Evolutionary conservation across 2,888 invertebrate species (phyloP).

Genomic region (Siphlonurus alternatus): DNA sequence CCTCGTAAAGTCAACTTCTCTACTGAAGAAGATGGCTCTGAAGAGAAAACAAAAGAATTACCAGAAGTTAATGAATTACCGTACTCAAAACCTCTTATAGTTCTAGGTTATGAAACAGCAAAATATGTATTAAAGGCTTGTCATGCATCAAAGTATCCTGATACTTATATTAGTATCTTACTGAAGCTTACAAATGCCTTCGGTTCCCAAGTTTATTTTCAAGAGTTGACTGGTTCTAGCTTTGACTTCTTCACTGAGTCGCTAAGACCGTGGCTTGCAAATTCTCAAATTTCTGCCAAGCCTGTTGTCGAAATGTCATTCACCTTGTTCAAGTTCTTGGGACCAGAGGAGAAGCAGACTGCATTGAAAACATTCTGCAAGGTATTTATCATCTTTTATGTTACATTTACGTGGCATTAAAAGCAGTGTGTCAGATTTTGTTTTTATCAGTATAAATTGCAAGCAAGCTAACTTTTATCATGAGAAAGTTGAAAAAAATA

Average conservation of each 20-base stretch:
- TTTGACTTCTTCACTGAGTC: conserved; percentile 26
- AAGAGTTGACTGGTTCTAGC: conserved; percentile 21
- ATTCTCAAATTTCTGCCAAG: conserved; percentile 32
- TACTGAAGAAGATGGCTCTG: conserved; percentile 18
- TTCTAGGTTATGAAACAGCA: background rate
- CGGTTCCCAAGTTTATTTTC: conserved; percentile 20
- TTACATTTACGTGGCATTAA: no score
- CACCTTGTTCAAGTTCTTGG: conserved; percentile 36
- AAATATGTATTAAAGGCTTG: background rate
- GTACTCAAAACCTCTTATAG: conserved; percentile 17
- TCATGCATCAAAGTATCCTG: background rate
- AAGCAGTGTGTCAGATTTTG: no score
- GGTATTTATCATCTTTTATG: conserved; percentile 27
- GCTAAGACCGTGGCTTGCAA: conserved; percentile 32
- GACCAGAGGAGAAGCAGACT: conserved; percentile 32
- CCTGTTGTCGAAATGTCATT: conserved; percentile 44
- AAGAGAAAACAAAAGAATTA: conserved; percentile 15
- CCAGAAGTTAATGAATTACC: conserved; percentile 11
- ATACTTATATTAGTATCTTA: background rate
- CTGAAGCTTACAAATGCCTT: background rate
- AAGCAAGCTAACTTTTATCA: no score
- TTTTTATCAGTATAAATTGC: no score
- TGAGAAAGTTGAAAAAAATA: no score
- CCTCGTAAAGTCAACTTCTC: conserved; percentile 37
- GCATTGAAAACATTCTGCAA: conserved; percentile 37